Conservation (phyloP, 2,113 vertebrate genomes). For the Seriola rivoliana region DNA sequence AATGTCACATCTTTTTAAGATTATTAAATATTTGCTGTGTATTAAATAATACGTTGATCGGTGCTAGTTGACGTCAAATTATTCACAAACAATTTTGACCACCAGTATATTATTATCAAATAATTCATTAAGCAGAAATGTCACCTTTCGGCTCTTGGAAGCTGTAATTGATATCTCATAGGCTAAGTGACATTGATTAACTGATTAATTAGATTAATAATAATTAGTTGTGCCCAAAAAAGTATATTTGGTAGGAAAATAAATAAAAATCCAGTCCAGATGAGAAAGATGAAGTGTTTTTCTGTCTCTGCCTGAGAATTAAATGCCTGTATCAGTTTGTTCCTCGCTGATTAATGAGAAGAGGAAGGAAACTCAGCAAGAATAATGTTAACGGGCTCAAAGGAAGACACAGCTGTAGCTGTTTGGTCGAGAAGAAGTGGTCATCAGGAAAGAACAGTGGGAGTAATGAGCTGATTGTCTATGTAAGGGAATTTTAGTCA, state of each 20-base stretch:
- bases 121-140: neutral
- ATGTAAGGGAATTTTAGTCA: conserved; percentile 45
- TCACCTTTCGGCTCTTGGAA: neutral
- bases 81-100: too few species aligned
- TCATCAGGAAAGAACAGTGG: conserved; percentile 39
- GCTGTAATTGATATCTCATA: neutral
- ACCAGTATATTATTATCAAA: neutral
- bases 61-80: too few species aligned
- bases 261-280: neutral
- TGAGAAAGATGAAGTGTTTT: neutral
- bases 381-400: conserved; percentile 15
- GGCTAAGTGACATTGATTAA: neutral
- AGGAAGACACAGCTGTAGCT: conserved; percentile 17
- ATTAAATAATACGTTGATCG: too few species aligned
- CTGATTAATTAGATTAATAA: neutral
- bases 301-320: neutral
- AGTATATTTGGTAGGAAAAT: neutral
- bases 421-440: conserved; percentile 27
- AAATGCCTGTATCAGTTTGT: conserved; percentile 7
- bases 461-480: conserved; percentile 55
- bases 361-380: conserved; percentile 40
- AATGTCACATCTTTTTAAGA: too few species aligned
- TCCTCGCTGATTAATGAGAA: conserved; percentile 26
- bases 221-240: neutral
- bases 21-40: too few species aligned